A percentile compares a stretch with the other conserved stretches of the same genome.
phyloP scores from a whole-genome alignment of 2,797 vertebrate genomes.

The Clangula hyemalis region DNA sequence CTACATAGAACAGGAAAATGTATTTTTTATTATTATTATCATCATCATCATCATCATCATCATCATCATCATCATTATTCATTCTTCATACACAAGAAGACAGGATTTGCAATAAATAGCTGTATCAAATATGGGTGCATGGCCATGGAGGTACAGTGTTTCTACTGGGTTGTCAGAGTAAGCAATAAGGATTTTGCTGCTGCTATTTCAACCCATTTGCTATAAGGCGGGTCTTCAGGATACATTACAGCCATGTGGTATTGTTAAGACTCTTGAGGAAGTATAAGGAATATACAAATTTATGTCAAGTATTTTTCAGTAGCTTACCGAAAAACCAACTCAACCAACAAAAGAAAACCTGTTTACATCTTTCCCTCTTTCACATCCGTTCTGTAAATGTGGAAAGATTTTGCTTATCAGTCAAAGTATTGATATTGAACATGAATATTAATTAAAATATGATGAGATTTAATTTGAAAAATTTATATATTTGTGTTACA shows the following conservation, averaged over 20 bases:
- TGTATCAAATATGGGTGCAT: fast-evolving
- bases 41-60: no score
- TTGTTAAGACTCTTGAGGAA: background rate
- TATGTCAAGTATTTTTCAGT: background rate
- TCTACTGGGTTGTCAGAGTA: background rate
- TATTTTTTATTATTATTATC: background rate
- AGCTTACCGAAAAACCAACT: background rate
- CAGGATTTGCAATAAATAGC: background rate
- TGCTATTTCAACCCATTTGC: background rate
- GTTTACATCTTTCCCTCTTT: background rate
- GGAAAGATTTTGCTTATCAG: background rate
- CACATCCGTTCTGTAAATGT: background rate
- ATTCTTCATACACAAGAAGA: background rate
- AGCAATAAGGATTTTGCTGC: background rate
- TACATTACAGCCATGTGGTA: background rate
- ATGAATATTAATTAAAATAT: background rate
- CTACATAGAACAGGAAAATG: background rate
- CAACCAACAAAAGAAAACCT: background rate
- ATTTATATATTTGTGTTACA: background rate
- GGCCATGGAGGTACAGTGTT: background rate
- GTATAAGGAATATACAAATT: background rate
- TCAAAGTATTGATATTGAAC: background rate
- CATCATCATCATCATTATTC: background rate
- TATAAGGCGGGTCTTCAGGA: background rate
- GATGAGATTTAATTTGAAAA: background rate